Evolutionary conservation across 2,113 vertebrate species (phyloP).

Genomic region (Dasyurus viverrinus): DNA sequence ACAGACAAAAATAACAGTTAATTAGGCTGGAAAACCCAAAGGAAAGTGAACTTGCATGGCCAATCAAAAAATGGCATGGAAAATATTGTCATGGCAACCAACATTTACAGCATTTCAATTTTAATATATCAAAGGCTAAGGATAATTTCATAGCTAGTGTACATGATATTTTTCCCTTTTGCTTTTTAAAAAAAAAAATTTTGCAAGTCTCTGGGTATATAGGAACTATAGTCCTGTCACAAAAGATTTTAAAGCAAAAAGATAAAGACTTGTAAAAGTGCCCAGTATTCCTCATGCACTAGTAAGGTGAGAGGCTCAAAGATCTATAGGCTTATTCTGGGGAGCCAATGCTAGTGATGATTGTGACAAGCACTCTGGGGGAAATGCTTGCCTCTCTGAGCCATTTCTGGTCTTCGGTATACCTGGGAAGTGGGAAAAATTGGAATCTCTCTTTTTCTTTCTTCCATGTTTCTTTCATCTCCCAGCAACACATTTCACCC

Average conservation of each 20-base stretch:
- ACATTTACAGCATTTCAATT: constrained; percentile 82
- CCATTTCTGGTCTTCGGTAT: not conserved
- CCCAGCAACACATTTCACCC: not conserved
- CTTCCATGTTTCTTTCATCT: not conserved
- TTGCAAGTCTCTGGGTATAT: constrained; percentile 52
- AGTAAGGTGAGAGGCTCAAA: constrained; percentile 29
- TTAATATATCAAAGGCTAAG: constrained; percentile 82
- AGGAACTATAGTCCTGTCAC: constrained; percentile 18
- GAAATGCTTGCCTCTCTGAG: not conserved
- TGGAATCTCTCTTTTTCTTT: not conserved
- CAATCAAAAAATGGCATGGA: constrained; percentile 74
- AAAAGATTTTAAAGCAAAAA: constrained; percentile 54
- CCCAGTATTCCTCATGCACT: not conserved
- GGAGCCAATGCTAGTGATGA: not conserved
- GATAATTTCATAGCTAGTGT: constrained; percentile 78
- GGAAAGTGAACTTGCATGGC: constrained; percentile 80
- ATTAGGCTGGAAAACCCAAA: constrained; percentile 84
- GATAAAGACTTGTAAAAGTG: not conserved
- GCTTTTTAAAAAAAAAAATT: constrained; percentile 16
- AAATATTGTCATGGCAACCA: constrained; percentile 83
- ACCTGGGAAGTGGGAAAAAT: not conserved
- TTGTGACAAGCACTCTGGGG: not conserved
- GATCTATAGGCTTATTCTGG: not conserved
- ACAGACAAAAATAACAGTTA: constrained; percentile 81
- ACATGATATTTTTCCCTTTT: constrained; percentile 20